Base-by-base conservation (phyloP, 1,140 invertebrate genomes). In the Caenorhabditis brenneri region DNA sequence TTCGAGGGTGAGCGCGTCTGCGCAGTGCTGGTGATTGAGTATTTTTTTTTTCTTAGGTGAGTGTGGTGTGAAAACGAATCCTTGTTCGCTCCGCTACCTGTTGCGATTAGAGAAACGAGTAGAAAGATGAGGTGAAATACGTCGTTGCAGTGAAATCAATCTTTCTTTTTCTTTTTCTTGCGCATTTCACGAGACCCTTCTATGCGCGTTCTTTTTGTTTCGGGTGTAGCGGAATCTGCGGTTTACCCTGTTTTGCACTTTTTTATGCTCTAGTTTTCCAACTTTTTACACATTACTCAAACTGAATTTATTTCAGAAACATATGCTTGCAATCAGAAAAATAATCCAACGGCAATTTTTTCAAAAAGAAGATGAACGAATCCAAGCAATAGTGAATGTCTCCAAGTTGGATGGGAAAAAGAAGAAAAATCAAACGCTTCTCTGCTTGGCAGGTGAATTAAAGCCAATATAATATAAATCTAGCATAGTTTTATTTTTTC, bases 351-450 rank as follows among this genome's bases (percentile, higher is more conserved):
- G 78, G 84, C 91, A 16, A 91, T 91, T 84, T 78, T 91, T 29
- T 91, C 91, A 3, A 58, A 39, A 53, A 29, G 90, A 89, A 86
- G 91, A 92, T 88, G 91, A 92, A 87, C 84, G 91, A 22, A 87
- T 92, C 0, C 88, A 91, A 48, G 87, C 89, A 9, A 87, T 92
- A 58, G 90, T 92, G 4, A 87, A 90, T 85, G 91, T 92, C n/a
- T 89, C 89, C 0, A 92, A 92, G 88, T 87, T 89, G 31, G 91
- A 91, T 84, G 91, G 91, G 84, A 86, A 83, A 24, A 86, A 86
- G 24, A 86, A 86, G 84, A 86, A 86, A 65, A 86, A 87, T 39
- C 65, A 86, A 36, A 84, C 84, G 10, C 91, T 91, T 84, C 83
- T 92, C 7, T 92, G 91, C 89, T 89, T 91, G 65, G 90, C 91